A percentile compares a stretch with the other conserved stretches of the same genome.
Conservation (phyloP, 1,140 invertebrate species). For the Diabrotica virgifera region DNA sequence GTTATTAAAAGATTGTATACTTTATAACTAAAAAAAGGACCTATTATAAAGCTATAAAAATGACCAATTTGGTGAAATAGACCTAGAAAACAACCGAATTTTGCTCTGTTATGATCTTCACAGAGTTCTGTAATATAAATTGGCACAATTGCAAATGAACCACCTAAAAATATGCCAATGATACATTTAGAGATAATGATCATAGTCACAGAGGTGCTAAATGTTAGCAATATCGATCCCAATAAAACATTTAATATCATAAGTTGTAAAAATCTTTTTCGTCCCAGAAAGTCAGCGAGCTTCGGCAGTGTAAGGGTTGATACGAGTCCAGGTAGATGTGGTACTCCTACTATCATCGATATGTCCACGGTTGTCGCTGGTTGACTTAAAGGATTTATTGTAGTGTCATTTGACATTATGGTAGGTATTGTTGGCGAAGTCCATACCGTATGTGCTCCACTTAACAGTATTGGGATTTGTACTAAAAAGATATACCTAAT, state of each 20-base stretch:
- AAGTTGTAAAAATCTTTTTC: slow-evolving; percentile 48
- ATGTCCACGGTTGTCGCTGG: slow-evolving; percentile 51
- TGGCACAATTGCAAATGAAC: slow-evolving; percentile 50
- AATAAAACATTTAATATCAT: slow-evolving; percentile 46
- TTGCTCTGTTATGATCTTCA: slow-evolving; percentile 40
- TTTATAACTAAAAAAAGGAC: slow-evolving; percentile 58
- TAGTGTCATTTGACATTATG: slow-evolving; percentile 43
- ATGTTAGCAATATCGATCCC: slow-evolving; percentile 46
- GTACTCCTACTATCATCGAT: slow-evolving; percentile 79
- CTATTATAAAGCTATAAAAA: slow-evolving; percentile 54
- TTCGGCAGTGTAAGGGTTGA: slow-evolving; percentile 37
- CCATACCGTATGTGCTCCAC: slow-evolving; percentile 51
- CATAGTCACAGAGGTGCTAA: slow-evolving; percentile 40
- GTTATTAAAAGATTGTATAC: slow-evolving; percentile 63
- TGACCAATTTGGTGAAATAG: slow-evolving; percentile 48
- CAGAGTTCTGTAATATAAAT: slow-evolving; percentile 55
- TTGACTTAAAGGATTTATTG: slow-evolving; percentile 39
- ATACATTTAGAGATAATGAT: slow-evolving; percentile 48
- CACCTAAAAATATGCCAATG: slow-evolving; percentile 49
- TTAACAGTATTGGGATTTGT: neutral
- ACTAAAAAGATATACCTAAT: slow-evolving; percentile 1
- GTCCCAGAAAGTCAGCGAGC: slow-evolving; percentile 28
- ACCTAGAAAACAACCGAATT: slow-evolving; percentile 58
- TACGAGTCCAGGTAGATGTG: slow-evolving; percentile 57
- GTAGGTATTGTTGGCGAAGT: slow-evolving; percentile 65